Evolutionary conservation across 2,113 vertebrate species (phyloP).

Genomic region (Mohoua ochrocephala): DNA sequence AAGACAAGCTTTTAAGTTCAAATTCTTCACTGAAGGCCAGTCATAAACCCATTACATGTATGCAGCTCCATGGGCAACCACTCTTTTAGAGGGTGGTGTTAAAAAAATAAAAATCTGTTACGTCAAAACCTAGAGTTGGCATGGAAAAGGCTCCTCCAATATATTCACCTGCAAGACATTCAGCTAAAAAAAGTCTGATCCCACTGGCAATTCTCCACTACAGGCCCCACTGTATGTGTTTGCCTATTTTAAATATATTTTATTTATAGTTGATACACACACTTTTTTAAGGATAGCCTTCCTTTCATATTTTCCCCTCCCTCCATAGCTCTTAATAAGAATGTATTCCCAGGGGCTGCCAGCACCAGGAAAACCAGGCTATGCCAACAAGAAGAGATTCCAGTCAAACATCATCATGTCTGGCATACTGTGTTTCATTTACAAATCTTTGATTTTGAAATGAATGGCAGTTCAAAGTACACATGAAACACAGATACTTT

Average conservation of each 20-base stretch:
- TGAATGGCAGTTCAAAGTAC: constrained; percentile 48
- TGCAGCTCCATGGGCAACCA: not conserved
- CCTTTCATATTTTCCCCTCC: not conserved
- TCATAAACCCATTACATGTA: not conserved
- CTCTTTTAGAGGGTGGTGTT: not conserved
- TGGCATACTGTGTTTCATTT: constrained; percentile 7
- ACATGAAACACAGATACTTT: constrained; percentile 34
- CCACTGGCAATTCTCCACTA: not conserved
- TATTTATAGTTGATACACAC: not conserved
- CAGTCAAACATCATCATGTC: not conserved
- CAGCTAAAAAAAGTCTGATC: not conserved
- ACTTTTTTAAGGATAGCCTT: not conserved
- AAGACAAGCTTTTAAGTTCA: not conserved
- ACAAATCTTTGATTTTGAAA: constrained; percentile 59
- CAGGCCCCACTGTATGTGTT: not conserved
- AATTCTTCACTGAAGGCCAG: not conserved
- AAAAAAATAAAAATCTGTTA: not conserved
- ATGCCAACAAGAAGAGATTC: constrained; percentile 13
- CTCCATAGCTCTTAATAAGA: not conserved
- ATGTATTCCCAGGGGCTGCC: not conserved
- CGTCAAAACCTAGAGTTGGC: not conserved
- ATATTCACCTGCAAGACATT: not conserved
- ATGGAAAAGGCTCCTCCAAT: not conserved
- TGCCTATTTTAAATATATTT: not conserved
- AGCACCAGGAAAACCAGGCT: not conserved